A percentile compares a stretch with the other conserved stretches of the same genome.
phyloP scores from a whole-genome alignment of 1,140 invertebrate genomes.

The Leptoteleia sp. region DNA sequence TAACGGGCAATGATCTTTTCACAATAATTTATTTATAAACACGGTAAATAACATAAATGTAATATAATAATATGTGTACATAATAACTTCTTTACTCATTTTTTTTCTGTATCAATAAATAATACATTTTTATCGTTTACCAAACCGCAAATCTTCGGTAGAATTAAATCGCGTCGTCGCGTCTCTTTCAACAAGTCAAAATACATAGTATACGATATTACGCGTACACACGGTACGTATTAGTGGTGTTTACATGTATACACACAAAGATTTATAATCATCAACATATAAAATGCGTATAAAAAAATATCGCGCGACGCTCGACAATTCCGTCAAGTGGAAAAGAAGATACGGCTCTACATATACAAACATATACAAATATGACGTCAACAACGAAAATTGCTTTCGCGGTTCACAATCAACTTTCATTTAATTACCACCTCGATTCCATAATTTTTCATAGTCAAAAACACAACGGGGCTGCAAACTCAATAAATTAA shows the following conservation, averaged over 20 bases:
- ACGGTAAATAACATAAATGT: slow-evolving; percentile 25
- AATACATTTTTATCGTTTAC: slow-evolving; percentile 21
- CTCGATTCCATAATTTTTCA: slow-evolving; percentile 20
- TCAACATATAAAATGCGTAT: slow-evolving; percentile 14
- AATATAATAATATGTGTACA: slow-evolving; percentile 10
- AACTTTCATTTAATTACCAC: neutral
- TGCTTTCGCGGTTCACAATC: slow-evolving; percentile 1
- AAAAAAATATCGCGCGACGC: slow-evolving; percentile 18
- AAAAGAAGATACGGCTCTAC: slow-evolving; percentile 13
- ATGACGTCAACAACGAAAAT: slow-evolving; percentile 29
- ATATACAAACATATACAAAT: slow-evolving; percentile 52
- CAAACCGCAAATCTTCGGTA: slow-evolving; percentile 12
- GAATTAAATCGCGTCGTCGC: slow-evolving; percentile 14
- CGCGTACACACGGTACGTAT: too few species aligned
- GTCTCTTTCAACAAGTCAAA: slow-evolving; percentile 6
- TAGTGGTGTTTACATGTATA: too few species aligned
- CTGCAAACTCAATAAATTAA: slow-evolving; percentile 29
- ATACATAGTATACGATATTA: too few species aligned
- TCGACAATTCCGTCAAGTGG: slow-evolving; percentile 22
- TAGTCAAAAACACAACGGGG: slow-evolving; percentile 7
- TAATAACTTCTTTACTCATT: too few species aligned
- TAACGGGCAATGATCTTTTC: neutral
- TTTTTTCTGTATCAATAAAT: slow-evolving; percentile 47
- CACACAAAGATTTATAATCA: slow-evolving; percentile 9
- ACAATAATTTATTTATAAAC: slow-evolving; percentile 39